Evolutionary conservation across 1,140 invertebrate genomes (phyloP), one percentile per base, ranked within the genome.

Genomic region (Drosophila bocqueti): DNA sequence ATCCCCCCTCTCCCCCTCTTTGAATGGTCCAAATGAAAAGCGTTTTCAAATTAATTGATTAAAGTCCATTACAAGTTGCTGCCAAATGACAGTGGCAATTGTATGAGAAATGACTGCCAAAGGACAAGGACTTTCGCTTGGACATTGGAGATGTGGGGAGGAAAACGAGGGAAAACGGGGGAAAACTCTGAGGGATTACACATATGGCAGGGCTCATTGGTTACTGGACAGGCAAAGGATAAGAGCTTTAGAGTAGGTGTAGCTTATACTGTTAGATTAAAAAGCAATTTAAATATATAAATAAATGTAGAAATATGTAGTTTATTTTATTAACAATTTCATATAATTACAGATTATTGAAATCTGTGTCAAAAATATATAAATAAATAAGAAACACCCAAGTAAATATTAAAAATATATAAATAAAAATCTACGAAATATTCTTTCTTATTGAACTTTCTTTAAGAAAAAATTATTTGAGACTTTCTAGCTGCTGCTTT

Each of bases 41-140:
- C 84, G 84, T 87, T 89, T 87, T 87, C 85, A 90, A 90, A 90
- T 90, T 90, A 90, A 90, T 90, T 90, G 85, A 90, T 90, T 90
- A 90, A 90, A 90, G 85, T 90, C 86, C 85, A 90, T 90, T 90
- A 90, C 85, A 90, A 90, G 85, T 90, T 85, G 85, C 79, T 79
- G 26, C 63, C 46, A 90, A 90, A 90, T 90, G 85, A 82, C 85
- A 89, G 85, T 90, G 85, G 79, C 85, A 89, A 89, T 89, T 89
- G 85, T 85, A 89, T 85, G 82, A 90, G 85, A 82, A 91, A 90
- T 85, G 73, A 84, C 77, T 83, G 77, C 61, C 26, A 64, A 79
- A 69, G 72, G 76, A 83, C 76, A 49, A 31, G 24, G 47, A 49
- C 9, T 26, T 49, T 79, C 52, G 16, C 36, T n/a, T 34, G 31